Evolutionary conservation across 2,113 vertebrate genomes (phyloP).

Genomic region (Nanorana parkeri): DNA sequence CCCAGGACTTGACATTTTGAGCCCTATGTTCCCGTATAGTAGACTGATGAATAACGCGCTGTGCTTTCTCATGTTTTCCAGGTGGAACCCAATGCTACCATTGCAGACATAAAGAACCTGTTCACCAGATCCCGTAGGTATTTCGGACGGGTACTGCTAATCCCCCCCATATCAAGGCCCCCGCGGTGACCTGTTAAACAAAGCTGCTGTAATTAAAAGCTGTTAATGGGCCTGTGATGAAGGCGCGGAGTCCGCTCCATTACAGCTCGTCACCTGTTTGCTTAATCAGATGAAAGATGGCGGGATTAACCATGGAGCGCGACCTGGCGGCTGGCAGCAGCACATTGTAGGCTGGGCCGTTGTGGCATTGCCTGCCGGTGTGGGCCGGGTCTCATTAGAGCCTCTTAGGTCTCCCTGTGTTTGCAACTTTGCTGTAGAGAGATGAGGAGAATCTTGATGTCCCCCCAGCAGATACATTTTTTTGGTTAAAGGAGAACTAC

Average conservation of each 20-base stretch:
- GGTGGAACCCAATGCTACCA: conserved; percentile 93
- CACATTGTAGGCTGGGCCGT: not conserved
- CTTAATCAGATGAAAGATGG: not conserved
- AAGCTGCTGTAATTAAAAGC: not conserved
- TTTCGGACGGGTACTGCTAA: not conserved
- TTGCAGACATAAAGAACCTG: conserved; percentile 92
- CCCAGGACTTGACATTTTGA: too few relatives aligned
- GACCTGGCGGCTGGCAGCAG: not conserved
- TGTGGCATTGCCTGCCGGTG: too few relatives aligned
- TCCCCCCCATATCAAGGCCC: not conserved
- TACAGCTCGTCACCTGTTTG: not conserved
- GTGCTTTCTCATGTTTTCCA: conserved; percentile 61
- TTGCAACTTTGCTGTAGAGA: too few relatives aligned
- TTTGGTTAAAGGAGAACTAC: too few relatives aligned
- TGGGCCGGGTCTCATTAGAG: too few relatives aligned
- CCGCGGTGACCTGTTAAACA: not conserved
- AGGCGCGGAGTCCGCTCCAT: not conserved
- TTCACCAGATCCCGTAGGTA: conserved; percentile 90
- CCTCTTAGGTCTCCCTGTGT: too few relatives aligned
- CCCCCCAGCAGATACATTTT: too few relatives aligned
- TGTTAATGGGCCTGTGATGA: not conserved
- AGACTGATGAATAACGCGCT: not conserved
- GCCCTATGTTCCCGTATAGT: not conserved
- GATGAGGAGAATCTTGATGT: too few relatives aligned
- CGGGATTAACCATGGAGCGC: not conserved